Evolutionary conservation across 2,113 vertebrate species (phyloP).

Genomic region (Pollimyrus isidori): DNA sequence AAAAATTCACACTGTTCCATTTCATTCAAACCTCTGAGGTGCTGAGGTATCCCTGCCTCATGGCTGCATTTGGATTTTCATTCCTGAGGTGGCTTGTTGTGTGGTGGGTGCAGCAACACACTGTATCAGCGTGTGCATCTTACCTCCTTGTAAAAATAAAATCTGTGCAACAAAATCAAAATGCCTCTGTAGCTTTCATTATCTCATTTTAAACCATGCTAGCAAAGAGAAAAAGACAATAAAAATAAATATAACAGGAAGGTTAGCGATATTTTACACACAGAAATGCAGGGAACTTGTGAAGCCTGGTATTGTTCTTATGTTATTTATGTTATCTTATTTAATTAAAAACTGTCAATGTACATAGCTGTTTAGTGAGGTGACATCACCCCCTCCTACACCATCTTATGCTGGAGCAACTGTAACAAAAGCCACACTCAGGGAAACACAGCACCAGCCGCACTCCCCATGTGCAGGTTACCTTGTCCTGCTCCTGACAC

Average conservation of each 20-base stretch:
- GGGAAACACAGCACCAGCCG: too few species aligned
- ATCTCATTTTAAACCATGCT: not conserved
- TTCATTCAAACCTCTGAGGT: too few species aligned
- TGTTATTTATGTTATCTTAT: not conserved
- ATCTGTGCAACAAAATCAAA: not conserved
- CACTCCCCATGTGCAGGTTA: not conserved
- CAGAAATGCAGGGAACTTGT: not conserved
- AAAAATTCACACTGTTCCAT: too few species aligned
- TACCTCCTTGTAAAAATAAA: not conserved
- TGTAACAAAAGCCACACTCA: not conserved
- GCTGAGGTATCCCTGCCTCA: too few species aligned
- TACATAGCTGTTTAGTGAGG: not conserved
- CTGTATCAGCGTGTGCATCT: too few species aligned
- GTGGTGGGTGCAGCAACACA: too few species aligned
- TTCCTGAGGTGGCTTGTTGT: too few species aligned
- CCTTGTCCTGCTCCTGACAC: not conserved
- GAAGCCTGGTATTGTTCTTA: not conserved
- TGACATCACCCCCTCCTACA: not conserved
- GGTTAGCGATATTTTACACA: not conserved
- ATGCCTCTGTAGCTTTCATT: not conserved
- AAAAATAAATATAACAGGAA: not conserved
- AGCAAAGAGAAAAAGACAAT: not conserved
- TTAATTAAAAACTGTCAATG: not conserved
- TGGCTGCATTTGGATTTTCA: too few species aligned
- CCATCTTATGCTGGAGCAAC: not conserved